phyloP scores from a whole-genome alignment of 2,113 vertebrate genomes.

The Gracilinanus agilis region DNA sequence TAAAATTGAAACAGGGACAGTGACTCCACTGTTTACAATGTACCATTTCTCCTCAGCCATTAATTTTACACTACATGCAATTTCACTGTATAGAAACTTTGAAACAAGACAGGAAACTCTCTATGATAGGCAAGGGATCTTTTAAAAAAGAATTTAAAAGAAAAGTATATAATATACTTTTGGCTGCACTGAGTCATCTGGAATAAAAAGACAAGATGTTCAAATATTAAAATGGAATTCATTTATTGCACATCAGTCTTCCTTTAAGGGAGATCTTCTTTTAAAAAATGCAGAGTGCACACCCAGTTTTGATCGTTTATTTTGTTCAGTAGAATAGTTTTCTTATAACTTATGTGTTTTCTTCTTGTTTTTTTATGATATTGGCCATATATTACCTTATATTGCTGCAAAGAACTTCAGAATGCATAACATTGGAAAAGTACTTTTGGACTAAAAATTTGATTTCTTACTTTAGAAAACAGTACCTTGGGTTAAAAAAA shows the following conservation, averaged over 20 bases:
- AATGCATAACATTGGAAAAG: constrained; percentile 60
- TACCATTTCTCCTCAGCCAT: background rate
- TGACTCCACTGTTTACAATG: background rate
- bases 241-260: background rate
- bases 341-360: constrained; percentile 52
- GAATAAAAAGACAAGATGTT: background rate
- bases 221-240: background rate
- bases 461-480: constrained; percentile 64
- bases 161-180: background rate
- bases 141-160: constrained; percentile 25
- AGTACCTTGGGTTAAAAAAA: background rate
- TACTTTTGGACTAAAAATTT: constrained; percentile 65
- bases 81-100: constrained; percentile 39
- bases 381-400: constrained; percentile 58
- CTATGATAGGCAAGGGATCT: background rate
- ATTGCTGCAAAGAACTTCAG: constrained; percentile 56
- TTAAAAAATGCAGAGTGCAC: background rate
- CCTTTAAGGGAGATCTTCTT: background rate
- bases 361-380: constrained; percentile 26
- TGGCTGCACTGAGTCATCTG: background rate
- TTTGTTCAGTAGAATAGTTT: constrained; percentile 49
- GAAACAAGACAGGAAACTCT: background rate
- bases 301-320: constrained; percentile 32
- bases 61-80: constrained; percentile 40
- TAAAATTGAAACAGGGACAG: constrained; percentile 26